These are phyloP conservation scores for Xylocampa areola DNA, from an alignment of 2,888 invertebrate species.

Conservation along the genomic window DNA sequence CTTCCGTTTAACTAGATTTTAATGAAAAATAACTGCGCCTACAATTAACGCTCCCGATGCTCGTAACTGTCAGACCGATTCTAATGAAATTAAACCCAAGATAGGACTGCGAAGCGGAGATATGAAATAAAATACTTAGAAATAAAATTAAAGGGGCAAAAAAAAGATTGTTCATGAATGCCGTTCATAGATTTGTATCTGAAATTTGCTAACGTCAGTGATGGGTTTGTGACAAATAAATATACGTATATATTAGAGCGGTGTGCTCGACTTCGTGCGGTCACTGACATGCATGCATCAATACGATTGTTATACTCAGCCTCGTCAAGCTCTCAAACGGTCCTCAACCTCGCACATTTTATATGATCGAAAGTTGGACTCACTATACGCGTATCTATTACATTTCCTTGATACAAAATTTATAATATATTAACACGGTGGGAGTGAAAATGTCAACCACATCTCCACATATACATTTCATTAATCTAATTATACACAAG, in stretches of 20 bases:
- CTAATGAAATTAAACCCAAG: conserved; percentile 43
- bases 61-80: conserved; percentile 48
- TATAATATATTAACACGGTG: conserved; percentile 16
- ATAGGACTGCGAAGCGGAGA: conserved; percentile 34
- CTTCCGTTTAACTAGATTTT: conserved; percentile 38
- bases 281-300: conserved; percentile 63
- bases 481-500: conserved; percentile 29
- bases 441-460: conserved; percentile 13
- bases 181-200: conserved; percentile 8
- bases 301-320: conserved; percentile 57
- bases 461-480: conserved; percentile 21
- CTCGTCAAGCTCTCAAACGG: conserved; percentile 49
- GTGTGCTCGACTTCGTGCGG: conserved; percentile 46
- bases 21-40: conserved; percentile 50
- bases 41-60: conserved; percentile 46
- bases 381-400: conserved; percentile 27
- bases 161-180: conserved; percentile 9
- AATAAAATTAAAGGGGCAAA: conserved; percentile 24
- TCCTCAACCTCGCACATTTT: conserved; percentile 60
- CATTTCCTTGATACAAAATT: conserved; percentile 18
- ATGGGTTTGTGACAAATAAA: conserved; percentile 47
- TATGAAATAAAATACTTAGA: conserved; percentile 24
- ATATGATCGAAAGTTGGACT: conserved; percentile 48
- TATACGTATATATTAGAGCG: conserved; percentile 34
- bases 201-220: conserved; percentile 15